Evolutionary conservation across 2,888 invertebrate genomes (phyloP).

Genomic region (Latheticus oryzae): DNA sequence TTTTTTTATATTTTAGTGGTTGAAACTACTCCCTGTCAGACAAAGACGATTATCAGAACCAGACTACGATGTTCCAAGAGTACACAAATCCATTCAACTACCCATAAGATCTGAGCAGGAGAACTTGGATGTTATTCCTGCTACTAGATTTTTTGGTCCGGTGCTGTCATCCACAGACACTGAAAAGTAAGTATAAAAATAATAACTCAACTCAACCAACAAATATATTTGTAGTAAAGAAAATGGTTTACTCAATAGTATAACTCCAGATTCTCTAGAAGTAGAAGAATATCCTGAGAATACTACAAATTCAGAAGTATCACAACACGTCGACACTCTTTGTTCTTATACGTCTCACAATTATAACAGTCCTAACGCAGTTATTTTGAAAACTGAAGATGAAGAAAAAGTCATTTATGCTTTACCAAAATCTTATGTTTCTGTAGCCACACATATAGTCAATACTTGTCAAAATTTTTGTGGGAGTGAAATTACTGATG

Average conservation of each 20-base stretch:
- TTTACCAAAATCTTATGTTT: slow-evolving; percentile 26
- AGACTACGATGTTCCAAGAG: slow-evolving; percentile 67
- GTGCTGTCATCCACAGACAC: slow-evolving; percentile 43
- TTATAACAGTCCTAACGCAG: slow-evolving; percentile 15
- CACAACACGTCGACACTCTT: slow-evolving; percentile 2
- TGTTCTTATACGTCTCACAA: slow-evolving; percentile 24
- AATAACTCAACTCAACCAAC: background rate
- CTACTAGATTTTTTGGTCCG: slow-evolving; percentile 63
- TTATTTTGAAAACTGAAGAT: slow-evolving; percentile 15
- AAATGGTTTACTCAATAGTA: slow-evolving; percentile 49
- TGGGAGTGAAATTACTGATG: slow-evolving; percentile 1
- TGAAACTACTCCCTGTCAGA: slow-evolving; percentile 56
- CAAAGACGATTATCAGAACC: slow-evolving; percentile 63
- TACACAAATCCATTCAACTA: slow-evolving; percentile 61
- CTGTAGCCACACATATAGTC: slow-evolving; percentile 33
- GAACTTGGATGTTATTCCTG: slow-evolving; percentile 54
- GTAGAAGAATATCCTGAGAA: too few species aligned
- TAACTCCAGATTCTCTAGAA: slow-evolving; percentile 63
- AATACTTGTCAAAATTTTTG: slow-evolving; percentile 36
- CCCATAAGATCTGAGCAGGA: slow-evolving; percentile 44
- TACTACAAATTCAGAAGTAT: too few species aligned
- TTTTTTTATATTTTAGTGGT: slow-evolving; percentile 55
- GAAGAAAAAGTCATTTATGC: slow-evolving; percentile 33
- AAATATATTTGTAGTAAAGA: slow-evolving; percentile 15
- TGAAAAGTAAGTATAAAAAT: slow-evolving; percentile 17